Evolutionary conservation across 2,113 vertebrate species (phyloP), one percentile per base, ranked within the genome.

Genomic region (Syrmaticus mikado): DNA sequence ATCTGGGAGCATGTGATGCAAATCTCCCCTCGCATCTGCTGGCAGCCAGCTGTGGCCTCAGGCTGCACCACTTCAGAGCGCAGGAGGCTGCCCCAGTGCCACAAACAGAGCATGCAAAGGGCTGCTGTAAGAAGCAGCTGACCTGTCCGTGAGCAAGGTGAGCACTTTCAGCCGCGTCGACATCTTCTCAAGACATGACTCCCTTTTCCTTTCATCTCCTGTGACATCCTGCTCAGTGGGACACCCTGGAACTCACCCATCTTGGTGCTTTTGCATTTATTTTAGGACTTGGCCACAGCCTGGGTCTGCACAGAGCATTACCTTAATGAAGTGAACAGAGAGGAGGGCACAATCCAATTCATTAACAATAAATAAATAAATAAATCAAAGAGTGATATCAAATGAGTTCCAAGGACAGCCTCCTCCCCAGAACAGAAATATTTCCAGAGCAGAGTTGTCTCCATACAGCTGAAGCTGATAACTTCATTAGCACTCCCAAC

Each of bases 201-300:
- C 27, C 8, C 19, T 25, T 25, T 19, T 21, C 43, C 76, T 68
- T 61, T 8, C 15, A 32, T 36, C 41, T 50, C 17, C 43, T 57
- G 40, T 43, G 10, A 3, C 24, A 36, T 21, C 25, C 2, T 0
- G 2, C 46, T 21, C 12, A 36, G 36, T 2, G 55, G 81, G 57
- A 36, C 28, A 18, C 8, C 43, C 45, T 30, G 34, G 58, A 82
- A 46, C 36, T 38, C 3, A 0, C 40, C 67, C 38, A 58, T 10
- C 5, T n/a, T 61, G 41, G 57, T 3, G 24, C 10, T 24, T 67
- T 75, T 21, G 67, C 38, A 16, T 19, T 71, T 48, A 25, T 71
- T 89, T 55, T 27, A 64, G 38, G 70, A 32, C 55, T 34, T 38
- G 60, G 46, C 8, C 6, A 8, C 6, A 73, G 46, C 50, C 43